These are phyloP conservation scores for Varanus komodoensis DNA, from an alignment of 2,113 vertebrate genomes.

Conservation along the genomic window DNA sequence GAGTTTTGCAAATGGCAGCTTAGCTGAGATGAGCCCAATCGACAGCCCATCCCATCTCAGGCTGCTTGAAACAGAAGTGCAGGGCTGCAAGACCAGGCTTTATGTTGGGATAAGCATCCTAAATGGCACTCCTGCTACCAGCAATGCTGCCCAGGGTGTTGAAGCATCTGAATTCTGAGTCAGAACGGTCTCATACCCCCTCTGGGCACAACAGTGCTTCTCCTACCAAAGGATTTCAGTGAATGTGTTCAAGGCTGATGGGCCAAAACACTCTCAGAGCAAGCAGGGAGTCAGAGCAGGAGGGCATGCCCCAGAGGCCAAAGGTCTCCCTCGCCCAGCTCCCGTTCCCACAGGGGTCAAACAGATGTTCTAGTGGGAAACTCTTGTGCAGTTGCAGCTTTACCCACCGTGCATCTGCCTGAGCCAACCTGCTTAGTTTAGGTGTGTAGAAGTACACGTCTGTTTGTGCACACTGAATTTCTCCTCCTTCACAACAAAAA, in stretches of 20 bases:
- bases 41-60: background rate
- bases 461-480: no score
- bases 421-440: no score
- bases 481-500: no score
- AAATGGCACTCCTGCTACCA: background rate
- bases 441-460: no score
- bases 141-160: background rate
- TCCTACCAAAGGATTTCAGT: background rate
- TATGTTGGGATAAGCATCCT: background rate
- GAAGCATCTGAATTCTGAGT: background rate
- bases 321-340: no score
- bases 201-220: background rate
- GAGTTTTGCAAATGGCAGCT: constrained; percentile 14
- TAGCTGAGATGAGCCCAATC: background rate
- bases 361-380: no score
- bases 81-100: background rate
- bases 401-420: no score
- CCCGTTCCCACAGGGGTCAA: no score
- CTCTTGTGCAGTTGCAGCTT: no score
- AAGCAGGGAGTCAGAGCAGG: background rate
- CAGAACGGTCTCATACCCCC: background rate
- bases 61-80: background rate
- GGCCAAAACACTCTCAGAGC: background rate
- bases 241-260: background rate
- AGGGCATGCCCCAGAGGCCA: no score